Conservation (phyloP, 2,113 vertebrate genomes). For the Tetraodon nigroviridis region DNA sequence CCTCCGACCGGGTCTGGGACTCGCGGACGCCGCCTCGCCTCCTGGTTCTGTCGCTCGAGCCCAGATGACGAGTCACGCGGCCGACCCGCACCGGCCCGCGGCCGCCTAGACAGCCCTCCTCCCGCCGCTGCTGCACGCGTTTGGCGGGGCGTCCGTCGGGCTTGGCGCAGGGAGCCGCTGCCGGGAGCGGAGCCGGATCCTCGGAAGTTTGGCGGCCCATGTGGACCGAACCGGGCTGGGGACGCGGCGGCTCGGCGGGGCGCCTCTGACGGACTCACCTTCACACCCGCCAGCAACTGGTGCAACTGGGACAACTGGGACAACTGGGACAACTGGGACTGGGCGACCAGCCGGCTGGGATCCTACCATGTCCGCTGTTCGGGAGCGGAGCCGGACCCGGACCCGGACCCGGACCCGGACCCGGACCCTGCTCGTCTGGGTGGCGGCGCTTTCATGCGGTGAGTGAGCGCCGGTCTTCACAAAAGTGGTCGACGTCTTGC, state of each 20-base stretch:
- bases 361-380: slow-evolving; percentile 71
- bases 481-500: no score
- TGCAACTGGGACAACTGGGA: slow-evolving; percentile 56
- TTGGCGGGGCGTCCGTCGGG: background rate
- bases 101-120: slow-evolving; percentile 2
- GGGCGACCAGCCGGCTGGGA: slow-evolving; percentile 53
- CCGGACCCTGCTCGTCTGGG: slow-evolving; percentile 67
- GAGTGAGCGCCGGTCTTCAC: slow-evolving; percentile 30
- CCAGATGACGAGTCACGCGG: background rate
- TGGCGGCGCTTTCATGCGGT: slow-evolving; percentile 67
- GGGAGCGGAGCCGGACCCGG: no score
- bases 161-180: slow-evolving; percentile 18
- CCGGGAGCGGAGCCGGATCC: slow-evolving; percentile 20
- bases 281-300: slow-evolving; percentile 29
- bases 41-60: background rate
- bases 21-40: slow-evolving; percentile 10
- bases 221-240: slow-evolving; percentile 6
- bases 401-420: no score
- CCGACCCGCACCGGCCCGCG: background rate
- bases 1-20: no score
- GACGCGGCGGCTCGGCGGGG: slow-evolving; percentile 27
- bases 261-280: background rate
- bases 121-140: slow-evolving; percentile 24
- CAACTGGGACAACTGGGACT: slow-evolving; percentile 56
- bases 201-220: slow-evolving; percentile 54